Evolutionary conservation across 2,797 vertebrate species (phyloP), one percentile per base, ranked within the genome.

Genomic region (Hypotaenidia philippensis): DNA sequence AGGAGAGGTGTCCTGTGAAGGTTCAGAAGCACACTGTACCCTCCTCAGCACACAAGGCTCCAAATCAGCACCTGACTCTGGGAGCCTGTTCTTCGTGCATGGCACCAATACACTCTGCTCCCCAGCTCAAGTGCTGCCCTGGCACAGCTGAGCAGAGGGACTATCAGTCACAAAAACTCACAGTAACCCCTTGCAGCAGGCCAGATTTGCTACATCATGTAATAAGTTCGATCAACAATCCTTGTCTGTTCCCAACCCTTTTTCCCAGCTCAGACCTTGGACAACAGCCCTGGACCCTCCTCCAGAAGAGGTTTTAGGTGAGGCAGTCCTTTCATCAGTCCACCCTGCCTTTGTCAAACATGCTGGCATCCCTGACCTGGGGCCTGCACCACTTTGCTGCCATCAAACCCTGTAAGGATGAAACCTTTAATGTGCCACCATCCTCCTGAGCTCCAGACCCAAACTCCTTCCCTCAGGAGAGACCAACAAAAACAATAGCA

Each of bases 81-180:
- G 8, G 10, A 6, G 4, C 12, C 61, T 45, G 50, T 20, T 44
- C 52, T 23, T 10, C 20, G 18, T 19, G 27, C 41, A 11, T 11
- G 12, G 34, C 40, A 55, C 10, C 26, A 52, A 4, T 2, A 50
- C n/a, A 52, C 5, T 9, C 25, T 0, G 0, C 14, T 10, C 8
- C 8, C 8, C 57, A 49, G 47, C 9, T 19, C 6, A 29, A 64
- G 56, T 5, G 36, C 11, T 40, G 38, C 44, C 15, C 26, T 44
- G 9, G 23, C 17, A n/a, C 21, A 68, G 27, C 18, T 21, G 6
- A 65, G 27, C 45, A 70, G 50, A 65, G 50, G 34, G 26, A 49
- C 60, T 1, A 3, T 15, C 56, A 49, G 49, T 27, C 25, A 10
- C 78, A 50, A 8, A 16, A 78, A 44, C 14, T 38, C 53, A 78